Conservation (phyloP, 2,888 invertebrate genomes). For the Omphaloscelis lunosa region DNA sequence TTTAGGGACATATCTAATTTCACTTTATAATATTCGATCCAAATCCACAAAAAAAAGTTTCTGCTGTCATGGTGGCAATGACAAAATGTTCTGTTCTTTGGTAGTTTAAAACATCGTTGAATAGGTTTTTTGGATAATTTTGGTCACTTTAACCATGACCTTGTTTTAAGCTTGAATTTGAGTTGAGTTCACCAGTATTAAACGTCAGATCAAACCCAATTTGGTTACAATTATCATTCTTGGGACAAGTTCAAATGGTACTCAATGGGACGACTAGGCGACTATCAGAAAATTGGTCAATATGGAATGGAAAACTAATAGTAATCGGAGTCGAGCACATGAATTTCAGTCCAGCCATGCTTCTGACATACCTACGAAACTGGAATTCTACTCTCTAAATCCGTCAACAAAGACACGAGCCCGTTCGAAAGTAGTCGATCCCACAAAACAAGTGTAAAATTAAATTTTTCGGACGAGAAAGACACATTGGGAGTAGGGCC, state of each 20-base stretch:
- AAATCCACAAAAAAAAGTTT: background rate
- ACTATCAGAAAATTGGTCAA: background rate
- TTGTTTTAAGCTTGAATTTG: background rate
- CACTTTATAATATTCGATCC: background rate
- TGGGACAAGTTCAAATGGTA: background rate
- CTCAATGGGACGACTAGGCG: rapidly evolving
- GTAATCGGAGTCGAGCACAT: too few relatives aligned
- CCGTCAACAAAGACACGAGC: too few relatives aligned
- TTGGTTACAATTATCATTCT: background rate
- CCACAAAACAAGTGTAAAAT: too few relatives aligned
- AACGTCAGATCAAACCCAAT: background rate
- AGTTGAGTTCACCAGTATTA: background rate
- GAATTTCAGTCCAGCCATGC: too few relatives aligned
- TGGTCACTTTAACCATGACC: background rate
- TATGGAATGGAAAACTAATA: too few relatives aligned
- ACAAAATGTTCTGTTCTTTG: background rate
- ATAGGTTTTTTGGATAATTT: too few relatives aligned
- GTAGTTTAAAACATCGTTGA: background rate
- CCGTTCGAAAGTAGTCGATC: too few relatives aligned
- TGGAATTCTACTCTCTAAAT: too few relatives aligned
- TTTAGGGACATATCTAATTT: too few relatives aligned
- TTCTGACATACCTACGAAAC: too few relatives aligned
- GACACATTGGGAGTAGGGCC: too few relatives aligned
- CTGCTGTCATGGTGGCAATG: background rate
- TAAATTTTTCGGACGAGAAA: too few relatives aligned